A percentile compares a stretch with the other conserved stretches of the same genome.
These are phyloP conservation scores for Beroe forskalii DNA, from an alignment of 37 sponge, comb jelly and placozoan genomes.

Conservation along the genomic window DNA sequence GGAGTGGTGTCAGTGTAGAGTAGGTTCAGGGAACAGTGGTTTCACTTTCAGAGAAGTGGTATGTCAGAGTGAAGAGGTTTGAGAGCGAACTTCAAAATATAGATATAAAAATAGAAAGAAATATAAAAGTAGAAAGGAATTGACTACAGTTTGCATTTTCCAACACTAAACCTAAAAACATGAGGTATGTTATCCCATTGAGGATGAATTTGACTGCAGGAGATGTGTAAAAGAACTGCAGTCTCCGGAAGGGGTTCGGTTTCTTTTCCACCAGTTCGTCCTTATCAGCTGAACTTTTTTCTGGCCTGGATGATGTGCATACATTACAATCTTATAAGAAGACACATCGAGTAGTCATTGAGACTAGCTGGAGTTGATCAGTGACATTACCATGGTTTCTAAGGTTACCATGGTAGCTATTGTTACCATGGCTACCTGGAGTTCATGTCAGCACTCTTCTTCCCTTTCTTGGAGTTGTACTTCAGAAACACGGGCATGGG, in stretches of 20 bases:
- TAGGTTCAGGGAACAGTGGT: no score
- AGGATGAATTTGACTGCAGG: slow-evolving; percentile 60
- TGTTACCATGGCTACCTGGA: neutral
- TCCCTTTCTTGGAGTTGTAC: slow-evolving; percentile 51
- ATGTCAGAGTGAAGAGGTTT: no score
- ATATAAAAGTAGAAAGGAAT: no score
- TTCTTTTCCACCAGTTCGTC: slow-evolving; percentile 56
- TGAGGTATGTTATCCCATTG: slow-evolving; percentile 54
- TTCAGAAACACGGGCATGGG: slow-evolving; percentile 42
- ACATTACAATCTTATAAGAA: no score
- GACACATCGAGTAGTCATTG: no score
- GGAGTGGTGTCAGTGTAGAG: no score
- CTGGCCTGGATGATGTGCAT: neutral
- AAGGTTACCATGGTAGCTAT: slow-evolving; percentile 3
- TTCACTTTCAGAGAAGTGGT: no score
- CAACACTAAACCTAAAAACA: slow-evolving; percentile 49
- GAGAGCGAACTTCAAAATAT: no score
- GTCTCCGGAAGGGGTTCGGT: slow-evolving; percentile 2
- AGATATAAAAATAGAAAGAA: no score
- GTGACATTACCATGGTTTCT: neutral
- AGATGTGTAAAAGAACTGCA: slow-evolving; percentile 57
- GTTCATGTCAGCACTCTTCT: slow-evolving; percentile 49
- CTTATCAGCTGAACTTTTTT: slow-evolving; percentile 26
- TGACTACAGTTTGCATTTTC: no score
- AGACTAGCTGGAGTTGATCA: neutral